A percentile compares a stretch with the other conserved stretches of the same genome.
Conservation (phyloP, 2,888 invertebrate genomes). For the Drosophila kambysellisi region DNA sequence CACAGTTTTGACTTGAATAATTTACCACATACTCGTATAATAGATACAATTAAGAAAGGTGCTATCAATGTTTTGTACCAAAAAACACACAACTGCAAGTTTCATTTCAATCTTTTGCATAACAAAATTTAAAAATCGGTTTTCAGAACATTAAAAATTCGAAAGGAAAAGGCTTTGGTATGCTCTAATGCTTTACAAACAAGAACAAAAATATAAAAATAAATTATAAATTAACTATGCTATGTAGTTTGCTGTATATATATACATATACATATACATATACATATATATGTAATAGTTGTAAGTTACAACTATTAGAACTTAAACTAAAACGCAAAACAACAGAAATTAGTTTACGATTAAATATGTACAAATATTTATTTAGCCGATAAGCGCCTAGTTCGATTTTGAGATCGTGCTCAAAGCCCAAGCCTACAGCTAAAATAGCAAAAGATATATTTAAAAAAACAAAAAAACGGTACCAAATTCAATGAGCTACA, state of each 20-base stretch:
- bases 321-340: conserved; percentile 52
- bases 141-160: conserved; percentile 65
- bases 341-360: conserved; percentile 61
- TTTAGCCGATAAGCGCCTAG: conserved; percentile 37
- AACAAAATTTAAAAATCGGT: conserved; percentile 45
- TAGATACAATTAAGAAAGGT: conserved; percentile 56
- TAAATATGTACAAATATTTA: conserved; percentile 14
- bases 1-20: conserved; percentile 30
- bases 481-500: conserved; percentile 72
- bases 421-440: conserved; percentile 54
- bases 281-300: conserved; percentile 54
- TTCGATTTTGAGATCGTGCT: conserved; percentile 48
- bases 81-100: conserved; percentile 28
- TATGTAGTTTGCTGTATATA: conserved; percentile 64
- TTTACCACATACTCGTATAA: conserved; percentile 20
- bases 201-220: conserved; percentile 29
- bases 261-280: neutral
- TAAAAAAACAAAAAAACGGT: conserved; percentile 40
- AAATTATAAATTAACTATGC: conserved; percentile 29
- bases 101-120: conserved; percentile 29
- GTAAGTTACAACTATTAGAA: conserved; percentile 66
- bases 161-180: conserved; percentile 85
- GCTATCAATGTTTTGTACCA: conserved; percentile 70
- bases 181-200: conserved; percentile 85
- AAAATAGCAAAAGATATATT: conserved; percentile 16